phyloP scores from a whole-genome alignment of 1,140 invertebrate genomes.

The Drosophila lini region DNA sequence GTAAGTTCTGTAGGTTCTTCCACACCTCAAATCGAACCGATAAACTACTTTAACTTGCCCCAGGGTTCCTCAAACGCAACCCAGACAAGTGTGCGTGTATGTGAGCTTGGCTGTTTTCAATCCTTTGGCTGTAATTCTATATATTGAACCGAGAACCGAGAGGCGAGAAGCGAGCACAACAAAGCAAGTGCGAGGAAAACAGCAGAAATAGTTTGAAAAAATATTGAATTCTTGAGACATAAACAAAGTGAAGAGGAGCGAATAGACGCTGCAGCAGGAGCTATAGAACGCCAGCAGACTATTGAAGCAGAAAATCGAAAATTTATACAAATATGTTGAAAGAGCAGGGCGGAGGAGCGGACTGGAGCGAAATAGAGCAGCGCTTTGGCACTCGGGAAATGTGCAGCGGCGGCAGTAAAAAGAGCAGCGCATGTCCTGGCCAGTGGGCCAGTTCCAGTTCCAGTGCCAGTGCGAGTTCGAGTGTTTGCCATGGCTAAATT shows the following conservation, averaged over 20 bases:
- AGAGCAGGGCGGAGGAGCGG: conserved; percentile 27
- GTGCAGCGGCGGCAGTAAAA: conserved; percentile 71
- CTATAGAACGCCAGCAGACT: conserved; percentile 51
- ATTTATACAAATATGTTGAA: conserved; percentile 81
- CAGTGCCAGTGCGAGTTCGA: conserved; percentile 19
- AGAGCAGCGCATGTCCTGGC: conserved; percentile 62
- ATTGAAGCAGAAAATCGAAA: conserved; percentile 81
- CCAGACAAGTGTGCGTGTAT: neutral
- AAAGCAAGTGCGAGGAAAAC: conserved; percentile 53
- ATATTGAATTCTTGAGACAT: conserved; percentile 80
- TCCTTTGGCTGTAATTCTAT: conserved; percentile 47
- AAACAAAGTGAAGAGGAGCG: conserved; percentile 72
- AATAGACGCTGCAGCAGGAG: conserved; percentile 16
- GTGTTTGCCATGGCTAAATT: conserved; percentile 74
- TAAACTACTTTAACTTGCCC: conserved; percentile 38
- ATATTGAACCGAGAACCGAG: conserved; percentile 17
- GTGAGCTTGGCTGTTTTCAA: conserved; percentile 23
- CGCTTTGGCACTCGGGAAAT: conserved; percentile 58
- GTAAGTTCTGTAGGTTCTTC: conserved; percentile 37
- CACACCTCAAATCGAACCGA: conserved; percentile 29
- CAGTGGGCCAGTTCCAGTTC: conserved; percentile 15
- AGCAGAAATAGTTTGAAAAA: conserved; percentile 69
- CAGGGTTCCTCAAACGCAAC: conserved; percentile 2
- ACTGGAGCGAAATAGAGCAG: conserved; percentile 23
- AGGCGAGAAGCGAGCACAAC: conserved; percentile 31